Evolutionary conservation across 2,888 invertebrate genomes (phyloP).

Genomic region (Smittia aterrima): DNA sequence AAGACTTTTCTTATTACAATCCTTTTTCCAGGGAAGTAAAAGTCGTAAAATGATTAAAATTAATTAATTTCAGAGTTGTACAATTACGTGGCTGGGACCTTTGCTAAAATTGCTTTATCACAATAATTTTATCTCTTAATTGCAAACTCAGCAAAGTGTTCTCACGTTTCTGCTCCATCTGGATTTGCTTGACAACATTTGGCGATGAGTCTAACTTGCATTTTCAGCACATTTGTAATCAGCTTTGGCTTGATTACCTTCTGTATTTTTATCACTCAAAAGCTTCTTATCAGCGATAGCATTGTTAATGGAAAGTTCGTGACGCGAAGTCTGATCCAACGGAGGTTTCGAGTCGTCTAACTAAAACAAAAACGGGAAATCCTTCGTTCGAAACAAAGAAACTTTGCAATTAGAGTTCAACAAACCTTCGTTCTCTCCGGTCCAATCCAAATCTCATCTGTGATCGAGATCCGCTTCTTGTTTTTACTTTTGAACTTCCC

Average conservation of each 20-base stretch:
- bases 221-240: constrained; percentile 17
- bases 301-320: not conserved
- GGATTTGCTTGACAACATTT: not conserved
- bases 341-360: too few relatives aligned
- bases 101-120: not conserved
- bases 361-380: not conserved
- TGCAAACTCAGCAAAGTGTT: not conserved
- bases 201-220: not conserved
- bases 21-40: not conserved
- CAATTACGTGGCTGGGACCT: not conserved
- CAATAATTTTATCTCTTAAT: not conserved
- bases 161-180: not conserved
- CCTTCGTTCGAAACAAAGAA: not conserved
- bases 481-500: constrained; percentile 21
- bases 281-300: constrained; percentile 20
- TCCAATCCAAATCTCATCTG: constrained; percentile 25
- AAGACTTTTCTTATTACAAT: not conserved
- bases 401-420: not conserved
- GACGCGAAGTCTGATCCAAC: not conserved
- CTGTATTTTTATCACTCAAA: constrained; percentile 2
- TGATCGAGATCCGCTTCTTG: constrained; percentile 14
- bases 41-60: too few relatives aligned
- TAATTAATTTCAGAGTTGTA: not conserved
- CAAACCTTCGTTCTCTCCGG: constrained; percentile 1
- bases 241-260: constrained; percentile 6